phyloP scores from a whole-genome alignment of 2,113 vertebrate genomes.

The Pachypanchax playfairii region DNA sequence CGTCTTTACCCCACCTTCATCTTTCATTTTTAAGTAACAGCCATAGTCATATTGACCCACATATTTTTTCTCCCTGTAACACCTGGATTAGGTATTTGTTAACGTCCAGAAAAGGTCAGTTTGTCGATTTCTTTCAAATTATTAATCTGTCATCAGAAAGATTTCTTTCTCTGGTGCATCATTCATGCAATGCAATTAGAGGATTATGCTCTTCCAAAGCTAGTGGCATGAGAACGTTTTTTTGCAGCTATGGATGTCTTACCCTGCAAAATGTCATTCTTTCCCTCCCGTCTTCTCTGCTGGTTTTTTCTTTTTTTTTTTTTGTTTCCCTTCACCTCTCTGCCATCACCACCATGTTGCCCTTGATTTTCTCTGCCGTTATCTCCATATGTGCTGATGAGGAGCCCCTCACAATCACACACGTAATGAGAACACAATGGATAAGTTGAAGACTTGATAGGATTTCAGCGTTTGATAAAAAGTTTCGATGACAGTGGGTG shows the following conservation, averaged over 20 bases:
- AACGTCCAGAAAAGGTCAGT: slow-evolving; percentile 72
- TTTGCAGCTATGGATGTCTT: slow-evolving; percentile 33
- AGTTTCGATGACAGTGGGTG: slow-evolving; percentile 54
- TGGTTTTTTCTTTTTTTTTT: too few relatives aligned
- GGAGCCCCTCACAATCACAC: slow-evolving; percentile 8
- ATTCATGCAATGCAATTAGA: slow-evolving; percentile 26
- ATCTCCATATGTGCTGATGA: slow-evolving; percentile 49
- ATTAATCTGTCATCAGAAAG: slow-evolving; percentile 50
- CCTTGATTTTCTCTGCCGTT: slow-evolving; percentile 45
- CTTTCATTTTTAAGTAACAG: slow-evolving; percentile 52
- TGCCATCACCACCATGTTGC: slow-evolving; percentile 26
- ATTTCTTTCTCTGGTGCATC: slow-evolving; percentile 41
- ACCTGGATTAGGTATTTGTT: slow-evolving; percentile 60
- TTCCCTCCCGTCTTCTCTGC: slow-evolving; percentile 1
- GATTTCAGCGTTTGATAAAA: slow-evolving; percentile 43
- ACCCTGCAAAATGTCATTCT: slow-evolving; percentile 34
- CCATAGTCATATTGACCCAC: slow-evolving; percentile 38
- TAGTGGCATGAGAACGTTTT: slow-evolving; percentile 27
- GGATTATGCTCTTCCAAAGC: slow-evolving; percentile 22
- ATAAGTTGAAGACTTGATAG: slow-evolving; percentile 52
- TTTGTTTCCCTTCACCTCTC: slow-evolving; percentile 12
- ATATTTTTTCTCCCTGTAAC: slow-evolving; percentile 34
- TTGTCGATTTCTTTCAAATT: slow-evolving; percentile 69
- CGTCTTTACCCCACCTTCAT: slow-evolving; percentile 15
- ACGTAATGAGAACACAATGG: slow-evolving; percentile 31